phyloP scores from a whole-genome alignment of 1,140 invertebrate genomes.

The Stegodyphus dumicola region DNA sequence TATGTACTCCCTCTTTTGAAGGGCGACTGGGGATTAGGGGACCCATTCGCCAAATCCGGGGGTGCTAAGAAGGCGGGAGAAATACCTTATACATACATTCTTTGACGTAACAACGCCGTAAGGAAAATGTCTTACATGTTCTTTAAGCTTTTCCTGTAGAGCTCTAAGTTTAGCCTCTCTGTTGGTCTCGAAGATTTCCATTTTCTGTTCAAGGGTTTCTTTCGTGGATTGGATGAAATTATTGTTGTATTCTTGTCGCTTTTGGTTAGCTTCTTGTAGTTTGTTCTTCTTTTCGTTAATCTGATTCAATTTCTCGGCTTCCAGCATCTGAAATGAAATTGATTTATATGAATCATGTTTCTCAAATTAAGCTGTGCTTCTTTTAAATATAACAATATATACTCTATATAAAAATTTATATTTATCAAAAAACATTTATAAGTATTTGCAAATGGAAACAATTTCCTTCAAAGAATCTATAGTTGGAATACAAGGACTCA shows the following conservation, averaged over 20 bases:
- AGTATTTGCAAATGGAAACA: no score
- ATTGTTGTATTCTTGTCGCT: constrained; percentile 86
- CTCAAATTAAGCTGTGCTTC: no score
- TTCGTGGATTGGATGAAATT: constrained; percentile 85
- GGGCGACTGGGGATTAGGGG: no score
- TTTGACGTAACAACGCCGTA: no score
- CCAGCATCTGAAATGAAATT: constrained; percentile 76
- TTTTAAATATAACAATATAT: not conserved
- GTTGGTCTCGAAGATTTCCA: constrained; percentile 88
- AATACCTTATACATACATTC: no score
- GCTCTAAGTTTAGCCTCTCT: constrained; percentile 88
- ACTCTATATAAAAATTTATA: not conserved
- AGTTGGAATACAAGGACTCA: no score
- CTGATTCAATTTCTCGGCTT: constrained; percentile 84
- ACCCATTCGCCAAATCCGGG: no score
- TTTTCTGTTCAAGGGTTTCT: constrained; percentile 88
- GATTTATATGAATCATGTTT: not conserved
- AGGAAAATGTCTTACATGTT: constrained; percentile 71
- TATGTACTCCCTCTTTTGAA: no score
- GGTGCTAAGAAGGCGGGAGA: no score
- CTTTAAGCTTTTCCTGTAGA: constrained; percentile 87
- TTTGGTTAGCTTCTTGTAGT: constrained; percentile 88
- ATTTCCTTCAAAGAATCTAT: no score
- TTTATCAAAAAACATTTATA: not conserved
- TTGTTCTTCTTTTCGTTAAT: constrained; percentile 84